These are phyloP conservation scores for Noctua janthe DNA, from an alignment of 2,888 invertebrate species.

Conservation along the genomic window DNA sequence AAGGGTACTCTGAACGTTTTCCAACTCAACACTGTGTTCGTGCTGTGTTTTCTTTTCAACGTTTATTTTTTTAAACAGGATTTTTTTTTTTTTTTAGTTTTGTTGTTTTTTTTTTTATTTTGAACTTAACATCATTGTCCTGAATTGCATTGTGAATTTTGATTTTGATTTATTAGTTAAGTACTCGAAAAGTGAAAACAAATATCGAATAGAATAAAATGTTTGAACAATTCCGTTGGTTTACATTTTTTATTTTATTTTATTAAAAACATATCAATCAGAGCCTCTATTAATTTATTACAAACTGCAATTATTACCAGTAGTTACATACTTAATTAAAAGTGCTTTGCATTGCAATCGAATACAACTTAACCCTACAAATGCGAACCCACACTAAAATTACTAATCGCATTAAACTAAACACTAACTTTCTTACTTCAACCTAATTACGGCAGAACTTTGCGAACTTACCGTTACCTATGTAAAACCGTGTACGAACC, in stretches of 20 bases:
- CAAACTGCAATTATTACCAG: neutral
- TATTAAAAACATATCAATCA: neutral
- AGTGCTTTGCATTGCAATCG: neutral
- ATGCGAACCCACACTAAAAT: constrained; percentile 26
- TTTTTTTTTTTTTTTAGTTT: neutral
- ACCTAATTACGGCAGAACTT: constrained; percentile 59
- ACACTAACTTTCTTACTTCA: constrained; percentile 57
- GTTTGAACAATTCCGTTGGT: neutral
- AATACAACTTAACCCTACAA: constrained; percentile 37
- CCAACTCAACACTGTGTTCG: constrained; percentile 63
- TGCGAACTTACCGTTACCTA: constrained; percentile 58
- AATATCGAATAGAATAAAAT: neutral
- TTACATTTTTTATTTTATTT: neutral
- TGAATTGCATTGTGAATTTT: neutral
- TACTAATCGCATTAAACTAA: constrained; percentile 56
- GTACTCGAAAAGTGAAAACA: neutral
- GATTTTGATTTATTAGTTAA: neutral
- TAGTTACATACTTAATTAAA: constrained; percentile 9
- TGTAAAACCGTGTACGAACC: constrained; percentile 51
- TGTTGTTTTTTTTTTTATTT: neutral
- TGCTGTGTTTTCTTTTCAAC: constrained; percentile 33
- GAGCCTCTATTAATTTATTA: neutral
- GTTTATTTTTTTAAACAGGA: neutral
- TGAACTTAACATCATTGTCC: neutral
- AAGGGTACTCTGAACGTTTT: constrained; percentile 63